Conservation (phyloP, 2,113 vertebrate genomes). For the Pteruthius melanotis region DNA sequence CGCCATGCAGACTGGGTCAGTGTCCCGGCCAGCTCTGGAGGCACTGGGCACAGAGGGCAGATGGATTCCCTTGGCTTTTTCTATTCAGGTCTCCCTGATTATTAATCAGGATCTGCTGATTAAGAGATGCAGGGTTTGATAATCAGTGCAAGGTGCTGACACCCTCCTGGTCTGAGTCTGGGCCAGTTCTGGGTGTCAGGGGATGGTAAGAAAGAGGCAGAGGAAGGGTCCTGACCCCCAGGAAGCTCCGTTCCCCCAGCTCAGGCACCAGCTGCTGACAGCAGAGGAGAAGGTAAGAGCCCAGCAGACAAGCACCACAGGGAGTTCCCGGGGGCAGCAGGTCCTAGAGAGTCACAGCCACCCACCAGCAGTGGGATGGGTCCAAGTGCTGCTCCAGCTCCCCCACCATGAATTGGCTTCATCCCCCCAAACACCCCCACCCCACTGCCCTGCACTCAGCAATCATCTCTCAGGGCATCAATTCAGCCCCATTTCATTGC, state of each 20-base stretch:
- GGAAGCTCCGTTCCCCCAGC: fast-evolving
- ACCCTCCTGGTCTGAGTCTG: neutral
- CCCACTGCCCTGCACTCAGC: neutral
- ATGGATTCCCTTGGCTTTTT: neutral
- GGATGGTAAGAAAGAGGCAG: fast-evolving
- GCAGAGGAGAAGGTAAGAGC: neutral
- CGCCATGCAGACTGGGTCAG: fast-evolving
- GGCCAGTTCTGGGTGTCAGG: neutral
- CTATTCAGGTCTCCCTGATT: neutral
- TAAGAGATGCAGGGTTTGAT: neutral
- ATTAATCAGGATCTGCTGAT: neutral
- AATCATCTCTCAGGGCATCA: neutral
- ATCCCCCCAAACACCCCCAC: fast-evolving
- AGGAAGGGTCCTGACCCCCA: neutral
- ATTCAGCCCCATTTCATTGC: neutral
- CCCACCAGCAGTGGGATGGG: fast-evolving
- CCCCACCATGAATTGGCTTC: fast-evolving
- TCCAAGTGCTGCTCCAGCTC: neutral
- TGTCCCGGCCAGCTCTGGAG: neutral
- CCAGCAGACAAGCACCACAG: neutral
- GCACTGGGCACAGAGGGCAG: fast-evolving
- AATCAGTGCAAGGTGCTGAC: neutral
- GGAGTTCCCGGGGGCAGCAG: neutral
- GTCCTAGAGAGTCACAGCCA: fast-evolving
- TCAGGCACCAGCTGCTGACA: neutral